phyloP scores from a whole-genome alignment of 2,113 vertebrate species.

The Hirundichthys speculiger region DNA sequence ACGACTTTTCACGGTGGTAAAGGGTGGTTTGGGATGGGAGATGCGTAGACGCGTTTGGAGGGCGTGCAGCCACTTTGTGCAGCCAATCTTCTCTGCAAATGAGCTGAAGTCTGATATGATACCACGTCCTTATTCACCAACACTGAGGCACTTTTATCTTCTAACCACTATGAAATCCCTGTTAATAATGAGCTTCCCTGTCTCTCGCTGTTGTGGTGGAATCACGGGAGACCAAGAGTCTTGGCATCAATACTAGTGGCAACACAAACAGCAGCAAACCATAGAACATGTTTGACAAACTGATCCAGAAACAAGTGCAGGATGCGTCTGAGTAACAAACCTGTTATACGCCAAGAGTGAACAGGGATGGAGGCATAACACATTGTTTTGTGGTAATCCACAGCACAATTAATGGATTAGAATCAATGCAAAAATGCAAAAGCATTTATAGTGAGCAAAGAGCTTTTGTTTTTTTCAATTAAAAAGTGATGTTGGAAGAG shows the following conservation, averaged over 20 bases:
- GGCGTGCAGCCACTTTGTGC: constrained; percentile 16
- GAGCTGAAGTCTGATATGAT: constrained; percentile 37
- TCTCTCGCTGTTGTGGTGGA: constrained; percentile 39
- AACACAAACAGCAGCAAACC: constrained; percentile 42
- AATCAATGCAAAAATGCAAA: too few relatives aligned
- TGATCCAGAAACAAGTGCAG: constrained; percentile 44
- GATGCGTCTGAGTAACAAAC: constrained; percentile 39
- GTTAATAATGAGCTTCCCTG: constrained; percentile 58
- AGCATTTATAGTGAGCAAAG: too few relatives aligned
- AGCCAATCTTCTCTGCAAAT: constrained; percentile 7
- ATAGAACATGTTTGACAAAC: constrained; percentile 20
- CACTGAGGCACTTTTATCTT: constrained; percentile 33
- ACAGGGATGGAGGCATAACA: too few relatives aligned
- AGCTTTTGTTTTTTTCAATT: too few relatives aligned
- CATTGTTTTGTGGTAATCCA: too few relatives aligned
- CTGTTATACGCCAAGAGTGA: background rate
- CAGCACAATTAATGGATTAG: too few relatives aligned
- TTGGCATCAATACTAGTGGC: constrained; percentile 43
- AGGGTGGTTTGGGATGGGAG: constrained; percentile 18
- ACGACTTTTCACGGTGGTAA: constrained; percentile 34
- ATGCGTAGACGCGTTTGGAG: constrained; percentile 12
- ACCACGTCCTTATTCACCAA: constrained; percentile 17
- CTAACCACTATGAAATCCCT: constrained; percentile 31
- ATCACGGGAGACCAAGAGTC: constrained; percentile 47
- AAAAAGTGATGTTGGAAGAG: too few relatives aligned